A percentile compares a stretch with the other conserved stretches of the same genome.
These are phyloP conservation scores for Pogonus chalceus DNA, from an alignment of 1,140 invertebrate species.

Conservation along the genomic window DNA sequence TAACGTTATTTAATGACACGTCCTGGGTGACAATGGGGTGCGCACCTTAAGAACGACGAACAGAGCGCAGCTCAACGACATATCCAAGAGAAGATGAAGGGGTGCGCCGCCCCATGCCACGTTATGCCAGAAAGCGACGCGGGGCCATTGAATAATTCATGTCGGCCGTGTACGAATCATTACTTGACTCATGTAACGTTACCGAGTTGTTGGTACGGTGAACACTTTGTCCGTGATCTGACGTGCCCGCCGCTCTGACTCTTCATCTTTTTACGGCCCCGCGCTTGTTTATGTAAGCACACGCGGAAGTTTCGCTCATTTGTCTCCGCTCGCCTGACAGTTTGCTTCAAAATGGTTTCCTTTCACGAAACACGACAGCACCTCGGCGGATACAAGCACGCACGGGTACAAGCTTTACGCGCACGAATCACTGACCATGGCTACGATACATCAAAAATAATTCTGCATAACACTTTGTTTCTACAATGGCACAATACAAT, in stretches of 20 bases:
- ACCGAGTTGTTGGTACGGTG: constrained; percentile 23
- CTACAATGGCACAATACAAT: too few relatives aligned
- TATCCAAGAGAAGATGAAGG: too few relatives aligned
- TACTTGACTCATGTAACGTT: constrained; percentile 25
- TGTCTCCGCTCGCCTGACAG: constrained; percentile 29
- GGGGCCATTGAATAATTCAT: constrained; percentile 30
- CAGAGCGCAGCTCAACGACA: background rate
- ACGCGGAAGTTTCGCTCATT: constrained; percentile 30
- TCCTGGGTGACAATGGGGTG: background rate
- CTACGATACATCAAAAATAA: too few relatives aligned
- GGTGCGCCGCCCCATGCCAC: background rate
- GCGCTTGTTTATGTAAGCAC: constrained; percentile 32
- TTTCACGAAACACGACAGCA: background rate
- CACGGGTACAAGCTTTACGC: too few relatives aligned
- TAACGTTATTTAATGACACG: constrained; percentile 1
- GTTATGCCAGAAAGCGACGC: constrained; percentile 7
- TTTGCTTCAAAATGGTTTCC: constrained; percentile 28
- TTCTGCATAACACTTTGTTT: too few relatives aligned
- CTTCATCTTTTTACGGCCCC: constrained; percentile 18
- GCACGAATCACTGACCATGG: too few relatives aligned
- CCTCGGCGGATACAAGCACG: background rate
- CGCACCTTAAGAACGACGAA: too few relatives aligned
- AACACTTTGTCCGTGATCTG: constrained; percentile 23
- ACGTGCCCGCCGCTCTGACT: constrained; percentile 5
- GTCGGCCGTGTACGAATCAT: constrained; percentile 28